phyloP scores from a whole-genome alignment of 1,140 invertebrate species.

The Venturia canescens region DNA sequence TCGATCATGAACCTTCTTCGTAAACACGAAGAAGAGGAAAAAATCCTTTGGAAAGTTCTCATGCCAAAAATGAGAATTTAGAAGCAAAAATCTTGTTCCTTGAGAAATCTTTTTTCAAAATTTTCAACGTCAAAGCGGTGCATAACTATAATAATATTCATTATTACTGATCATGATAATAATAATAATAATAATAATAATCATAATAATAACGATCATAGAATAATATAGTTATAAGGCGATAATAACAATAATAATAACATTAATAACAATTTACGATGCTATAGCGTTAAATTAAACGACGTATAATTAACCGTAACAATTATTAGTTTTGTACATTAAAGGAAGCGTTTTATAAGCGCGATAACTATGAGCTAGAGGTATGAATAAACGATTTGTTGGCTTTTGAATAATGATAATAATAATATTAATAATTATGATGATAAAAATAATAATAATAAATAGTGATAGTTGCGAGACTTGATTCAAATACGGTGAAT shows the following conservation, averaged over 20 bases:
- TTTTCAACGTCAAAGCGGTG: not conserved
- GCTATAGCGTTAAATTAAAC: not conserved
- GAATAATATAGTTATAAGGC: too few species aligned
- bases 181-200: not conserved
- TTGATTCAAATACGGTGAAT: conserved; percentile 23
- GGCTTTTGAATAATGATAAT: conserved; percentile 46
- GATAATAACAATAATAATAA: not conserved
- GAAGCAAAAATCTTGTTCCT: not conserved
- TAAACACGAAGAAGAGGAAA: too few species aligned
- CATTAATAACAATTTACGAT: too few species aligned
- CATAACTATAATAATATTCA: conserved; percentile 9
- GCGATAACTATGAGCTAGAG: conserved; percentile 45
- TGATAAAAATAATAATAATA: conserved; percentile 6
- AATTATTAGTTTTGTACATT: conserved; percentile 47
- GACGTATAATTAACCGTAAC: conserved; percentile 41
- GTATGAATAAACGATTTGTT: conserved; percentile 50
- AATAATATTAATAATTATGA: conserved; percentile 9
- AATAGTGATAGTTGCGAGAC: conserved; percentile 36
- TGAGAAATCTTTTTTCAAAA: not conserved
- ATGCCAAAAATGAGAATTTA: too few species aligned
- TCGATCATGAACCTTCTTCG: too few species aligned
- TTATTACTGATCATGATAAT: not conserved
- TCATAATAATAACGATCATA: too few species aligned
- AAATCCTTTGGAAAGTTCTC: too few species aligned
- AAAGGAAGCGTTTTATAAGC: conserved; percentile 40